These are phyloP conservation scores for Diachasma alloeum DNA, from an alignment of 1,140 invertebrate species.

Conservation along the genomic window DNA sequence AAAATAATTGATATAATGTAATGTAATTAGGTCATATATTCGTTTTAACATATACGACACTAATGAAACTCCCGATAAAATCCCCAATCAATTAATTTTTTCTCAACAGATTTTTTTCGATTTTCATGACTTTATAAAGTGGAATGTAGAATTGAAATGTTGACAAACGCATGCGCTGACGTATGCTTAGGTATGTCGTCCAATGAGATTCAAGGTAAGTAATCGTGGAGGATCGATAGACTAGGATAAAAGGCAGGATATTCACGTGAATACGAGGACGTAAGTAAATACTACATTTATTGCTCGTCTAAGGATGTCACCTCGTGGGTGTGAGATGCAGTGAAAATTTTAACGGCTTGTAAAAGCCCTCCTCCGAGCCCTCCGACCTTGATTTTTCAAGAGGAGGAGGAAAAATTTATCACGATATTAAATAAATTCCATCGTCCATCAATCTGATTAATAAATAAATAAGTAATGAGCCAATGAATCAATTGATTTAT, in stretches of 20 bases:
- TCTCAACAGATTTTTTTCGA: too few relatives aligned
- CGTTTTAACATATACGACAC: too few relatives aligned
- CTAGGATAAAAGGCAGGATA: conserved; percentile 1
- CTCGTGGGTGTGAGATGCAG: neutral
- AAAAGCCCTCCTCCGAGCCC: neutral
- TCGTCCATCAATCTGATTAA: too few relatives aligned
- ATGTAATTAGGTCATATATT: too few relatives aligned
- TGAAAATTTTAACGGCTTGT: neutral
- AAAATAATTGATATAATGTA: too few relatives aligned
- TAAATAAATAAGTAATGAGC: too few relatives aligned
- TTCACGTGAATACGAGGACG: neutral
- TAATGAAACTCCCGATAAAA: too few relatives aligned
- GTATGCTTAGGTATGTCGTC: neutral
- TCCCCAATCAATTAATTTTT: too few relatives aligned
- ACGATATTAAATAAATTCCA: too few relatives aligned
- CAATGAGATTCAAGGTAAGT: conserved; percentile 5
- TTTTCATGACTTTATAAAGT: too few relatives aligned
- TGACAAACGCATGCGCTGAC: neutral
- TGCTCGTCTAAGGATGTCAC: neutral
- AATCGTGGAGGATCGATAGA: neutral
- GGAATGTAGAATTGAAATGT: neutral
- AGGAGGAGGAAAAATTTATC: too few relatives aligned
- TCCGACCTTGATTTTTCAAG: neutral
- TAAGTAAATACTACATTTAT: conserved; percentile 6
- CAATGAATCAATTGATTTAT: too few relatives aligned